Conservation (phyloP, 2,113 vertebrate species). For the Ifrita kowaldi region DNA sequence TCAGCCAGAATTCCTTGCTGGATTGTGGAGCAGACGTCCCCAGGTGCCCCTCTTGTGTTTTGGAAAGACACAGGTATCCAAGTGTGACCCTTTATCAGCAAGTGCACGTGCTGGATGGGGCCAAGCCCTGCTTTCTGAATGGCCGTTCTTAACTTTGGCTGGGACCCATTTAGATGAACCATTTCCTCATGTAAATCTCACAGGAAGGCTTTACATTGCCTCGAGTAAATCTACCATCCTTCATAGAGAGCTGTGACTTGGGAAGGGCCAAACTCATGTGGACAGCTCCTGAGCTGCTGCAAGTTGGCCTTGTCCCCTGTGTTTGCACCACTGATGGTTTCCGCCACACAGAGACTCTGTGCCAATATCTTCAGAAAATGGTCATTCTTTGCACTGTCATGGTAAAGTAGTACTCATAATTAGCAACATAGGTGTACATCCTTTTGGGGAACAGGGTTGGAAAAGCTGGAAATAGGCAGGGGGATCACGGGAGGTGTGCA, state of each 20-base stretch:
- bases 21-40: fast-evolving
- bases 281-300: background rate
- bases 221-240: background rate
- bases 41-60: fast-evolving
- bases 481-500: fast-evolving
- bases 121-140: background rate
- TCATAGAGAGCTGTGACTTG: background rate
- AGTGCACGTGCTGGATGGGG: fast-evolving
- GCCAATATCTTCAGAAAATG: background rate
- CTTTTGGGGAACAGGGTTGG: background rate
- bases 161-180: background rate
- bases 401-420: background rate
- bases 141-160: background rate
- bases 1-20: background rate
- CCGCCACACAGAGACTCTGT: background rate
- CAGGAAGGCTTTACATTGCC: background rate
- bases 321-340: background rate
- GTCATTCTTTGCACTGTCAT: background rate
- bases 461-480: background rate
- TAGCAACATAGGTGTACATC: background rate
- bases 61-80: background rate
- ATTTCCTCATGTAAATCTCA: background rate
- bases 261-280: fast-evolving
- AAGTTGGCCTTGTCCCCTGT: background rate
- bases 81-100: background rate